These are phyloP conservation scores for Hirtodrosophila cameraria DNA, from an alignment of 2,888 invertebrate genomes.

Conservation along the genomic window DNA sequence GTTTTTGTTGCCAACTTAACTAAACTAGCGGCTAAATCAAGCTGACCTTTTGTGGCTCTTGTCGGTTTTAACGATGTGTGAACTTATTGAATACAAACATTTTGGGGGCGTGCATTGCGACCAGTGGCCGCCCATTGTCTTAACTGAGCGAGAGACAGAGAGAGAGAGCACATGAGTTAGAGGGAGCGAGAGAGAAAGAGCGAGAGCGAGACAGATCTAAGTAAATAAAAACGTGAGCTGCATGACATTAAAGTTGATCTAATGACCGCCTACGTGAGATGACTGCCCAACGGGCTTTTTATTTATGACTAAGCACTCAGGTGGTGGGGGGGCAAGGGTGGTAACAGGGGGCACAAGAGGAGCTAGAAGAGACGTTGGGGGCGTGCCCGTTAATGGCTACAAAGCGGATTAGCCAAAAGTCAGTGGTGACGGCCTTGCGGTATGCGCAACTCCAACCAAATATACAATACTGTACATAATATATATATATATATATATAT, in stretches of 20 bases:
- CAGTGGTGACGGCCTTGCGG: slow-evolving; percentile 37
- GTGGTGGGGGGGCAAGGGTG: not conserved
- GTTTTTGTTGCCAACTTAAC: slow-evolving; percentile 5
- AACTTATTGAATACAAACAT: slow-evolving; percentile 56
- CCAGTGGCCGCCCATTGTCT: slow-evolving; percentile 15
- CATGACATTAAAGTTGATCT: slow-evolving; percentile 72
- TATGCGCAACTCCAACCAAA: slow-evolving; percentile 12
- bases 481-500: not conserved
- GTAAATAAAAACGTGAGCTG: slow-evolving; percentile 74
- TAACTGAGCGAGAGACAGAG: slow-evolving; percentile 4
- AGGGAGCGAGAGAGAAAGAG: not conserved
- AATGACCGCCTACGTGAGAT: slow-evolving; percentile 71
- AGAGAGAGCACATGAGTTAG: not conserved
- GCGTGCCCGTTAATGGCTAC: slow-evolving; percentile 53
- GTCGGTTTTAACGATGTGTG: slow-evolving; percentile 48
- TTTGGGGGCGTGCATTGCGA: slow-evolving; percentile 18
- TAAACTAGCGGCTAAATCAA: slow-evolving; percentile 12
- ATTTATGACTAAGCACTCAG: slow-evolving; percentile 38
- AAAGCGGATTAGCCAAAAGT: slow-evolving; percentile 62
- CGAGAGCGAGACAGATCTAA: slow-evolving; percentile 44
- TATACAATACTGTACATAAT: not conserved
- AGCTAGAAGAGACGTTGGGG: too few relatives aligned
- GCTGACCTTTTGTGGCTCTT: slow-evolving; percentile 25
- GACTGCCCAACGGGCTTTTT: slow-evolving; percentile 52
- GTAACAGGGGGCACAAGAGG: too few relatives aligned